These are phyloP conservation scores for Resseliella maxima DNA, from an alignment of 2,888 invertebrate genomes.

Conservation along the genomic window DNA sequence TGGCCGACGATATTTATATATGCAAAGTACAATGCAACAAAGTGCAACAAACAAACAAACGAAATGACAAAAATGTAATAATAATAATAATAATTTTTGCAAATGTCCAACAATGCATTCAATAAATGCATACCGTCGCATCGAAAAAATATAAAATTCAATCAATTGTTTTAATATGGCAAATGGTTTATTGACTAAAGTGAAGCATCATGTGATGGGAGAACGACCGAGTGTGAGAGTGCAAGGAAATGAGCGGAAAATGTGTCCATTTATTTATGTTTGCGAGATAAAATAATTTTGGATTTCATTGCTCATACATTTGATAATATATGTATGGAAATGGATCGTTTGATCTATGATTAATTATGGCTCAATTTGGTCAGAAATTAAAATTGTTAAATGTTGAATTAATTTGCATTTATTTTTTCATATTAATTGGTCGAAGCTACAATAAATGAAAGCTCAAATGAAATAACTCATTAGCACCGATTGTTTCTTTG, in stretches of 20 bases:
- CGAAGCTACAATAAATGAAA: too few species aligned
- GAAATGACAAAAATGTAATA: background rate
- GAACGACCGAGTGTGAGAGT: background rate
- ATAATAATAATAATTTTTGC: background rate
- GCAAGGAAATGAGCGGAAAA: background rate
- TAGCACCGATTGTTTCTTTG: background rate
- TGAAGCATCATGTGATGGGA: too few species aligned
- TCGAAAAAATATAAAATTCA: background rate
- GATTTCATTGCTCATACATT: background rate
- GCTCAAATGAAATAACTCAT: background rate
- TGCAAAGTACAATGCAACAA: background rate
- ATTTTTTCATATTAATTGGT: too few species aligned
- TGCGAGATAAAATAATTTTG: background rate
- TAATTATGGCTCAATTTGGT: background rate
- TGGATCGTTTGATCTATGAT: background rate
- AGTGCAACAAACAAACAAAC: background rate
- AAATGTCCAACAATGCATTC: background rate
- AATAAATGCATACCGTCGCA: background rate
- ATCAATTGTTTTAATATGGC: constrained; percentile 28
- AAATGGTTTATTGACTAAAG: background rate
- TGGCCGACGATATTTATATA: background rate
- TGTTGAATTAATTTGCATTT: too few species aligned
- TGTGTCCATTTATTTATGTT: background rate
- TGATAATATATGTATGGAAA: constrained; percentile 23
- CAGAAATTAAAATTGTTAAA: background rate